Percentiles rank a stretch among this genome's conserved stretches.
phyloP scores from a whole-genome alignment of 2,113 vertebrate genomes.

The Sisor rabdophorus region DNA sequence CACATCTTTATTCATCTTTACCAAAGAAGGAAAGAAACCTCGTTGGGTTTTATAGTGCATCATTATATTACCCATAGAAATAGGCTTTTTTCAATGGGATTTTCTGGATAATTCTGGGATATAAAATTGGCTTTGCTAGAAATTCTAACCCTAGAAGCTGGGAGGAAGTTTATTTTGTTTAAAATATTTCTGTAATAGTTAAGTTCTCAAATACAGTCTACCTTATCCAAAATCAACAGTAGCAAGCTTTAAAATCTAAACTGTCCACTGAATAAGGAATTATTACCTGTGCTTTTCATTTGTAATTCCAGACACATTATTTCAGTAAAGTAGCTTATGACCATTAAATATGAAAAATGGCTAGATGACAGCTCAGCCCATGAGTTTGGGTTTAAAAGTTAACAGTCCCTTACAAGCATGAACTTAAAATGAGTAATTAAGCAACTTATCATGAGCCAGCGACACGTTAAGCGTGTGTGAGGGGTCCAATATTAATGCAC shows the following conservation, averaged over 20 bases:
- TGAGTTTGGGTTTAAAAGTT: constrained; percentile 80
- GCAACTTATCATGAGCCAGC: constrained; percentile 46
- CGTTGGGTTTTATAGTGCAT: constrained; percentile 86
- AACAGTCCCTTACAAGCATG: constrained; percentile 65
- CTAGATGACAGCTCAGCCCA: constrained; percentile 80
- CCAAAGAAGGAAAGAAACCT: constrained; percentile 86
- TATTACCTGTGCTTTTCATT: constrained; percentile 93
- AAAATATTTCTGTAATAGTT: constrained; percentile 99
- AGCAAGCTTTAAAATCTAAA: constrained; percentile 96
- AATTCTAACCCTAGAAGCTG: constrained; percentile 97
- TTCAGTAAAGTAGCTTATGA: constrained; percentile 87
- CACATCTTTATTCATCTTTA: constrained; percentile 99
- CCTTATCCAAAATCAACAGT: constrained; percentile 99
- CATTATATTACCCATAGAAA: constrained; percentile 82
- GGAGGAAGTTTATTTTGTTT: constrained; percentile 96
- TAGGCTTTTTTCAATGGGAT: too few species aligned
- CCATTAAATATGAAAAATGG: constrained; percentile 88
- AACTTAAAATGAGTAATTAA: constrained; percentile 58
- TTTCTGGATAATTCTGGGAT: constrained; percentile 89
- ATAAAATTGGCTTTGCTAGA: constrained; percentile 96
- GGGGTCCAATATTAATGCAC: constrained; percentile 29
- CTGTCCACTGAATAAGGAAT: constrained; percentile 89
- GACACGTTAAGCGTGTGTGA: constrained; percentile 47
- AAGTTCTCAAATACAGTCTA: constrained; percentile 71
- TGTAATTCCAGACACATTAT: constrained; percentile 90